Evolutionary conservation across 2,113 vertebrate species (phyloP), one percentile per base, ranked within the genome.

Genomic region (Axis porcinus): DNA sequence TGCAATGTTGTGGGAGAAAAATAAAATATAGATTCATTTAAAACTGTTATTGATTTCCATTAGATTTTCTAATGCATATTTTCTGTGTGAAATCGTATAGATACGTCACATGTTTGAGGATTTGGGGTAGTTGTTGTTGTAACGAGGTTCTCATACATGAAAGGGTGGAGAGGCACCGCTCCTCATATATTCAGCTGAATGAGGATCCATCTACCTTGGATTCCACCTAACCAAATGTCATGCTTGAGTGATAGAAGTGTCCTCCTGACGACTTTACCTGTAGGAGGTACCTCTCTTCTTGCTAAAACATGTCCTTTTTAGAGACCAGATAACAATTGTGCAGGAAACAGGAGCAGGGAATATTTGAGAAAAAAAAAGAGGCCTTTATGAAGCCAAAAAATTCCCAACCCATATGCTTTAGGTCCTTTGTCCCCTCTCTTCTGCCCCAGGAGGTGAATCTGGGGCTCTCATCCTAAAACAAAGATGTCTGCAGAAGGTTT

Each of bases 51-150:
- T 50, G 36, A 33, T 64, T 57, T 14, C 84, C 30, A 82, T 30
- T 43, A 52, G 45, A 89, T 92, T 89, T 90, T 82, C 47, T 95
- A 74, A 58, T 54, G 40, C 43, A 7, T 57, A n/a, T 87, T 95
- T 95, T 91, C 89, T 92, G 33, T 60, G 86, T 76, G 92, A 97
- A 93, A 74, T 94, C 67, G 89, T 86, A 91, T 7, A 92, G 36
- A 33, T 40, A 52, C 0, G 13, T 52, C n/a, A 23, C 4, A 0
- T 79, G 11, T 58, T 54, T 90, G 45, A 60, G 28, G 64, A 21
- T 67, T 85, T 85, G 58, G 45, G 28, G 45, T 67, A 45, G 70
- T 27, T 30, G 67, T 40, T 30, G 28, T 82, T 43, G 87, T 79
- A 55, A 88, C 45, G 47, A 87, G 7, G 11, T 52, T 82, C 89